A percentile compares a stretch with the other conserved stretches of the same genome.
phyloP scores from a whole-genome alignment of 2,888 invertebrate genomes.

The Sussaba pulchella region DNA sequence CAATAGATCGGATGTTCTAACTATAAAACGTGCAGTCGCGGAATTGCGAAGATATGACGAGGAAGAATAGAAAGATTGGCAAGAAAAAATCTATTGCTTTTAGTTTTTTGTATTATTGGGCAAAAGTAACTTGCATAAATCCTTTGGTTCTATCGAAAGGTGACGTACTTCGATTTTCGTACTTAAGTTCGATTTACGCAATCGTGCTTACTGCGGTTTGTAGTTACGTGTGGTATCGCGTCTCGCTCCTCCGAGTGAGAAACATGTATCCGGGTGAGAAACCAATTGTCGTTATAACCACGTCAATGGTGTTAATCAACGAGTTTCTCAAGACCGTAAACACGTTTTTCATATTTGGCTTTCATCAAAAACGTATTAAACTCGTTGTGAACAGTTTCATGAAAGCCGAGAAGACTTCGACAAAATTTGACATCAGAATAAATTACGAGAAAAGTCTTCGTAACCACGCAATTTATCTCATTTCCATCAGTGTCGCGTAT shows the following conservation, averaged over 20 bases:
- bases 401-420: background rate
- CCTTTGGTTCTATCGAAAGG: background rate
- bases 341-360: background rate
- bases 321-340: background rate
- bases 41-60: background rate
- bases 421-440: background rate
- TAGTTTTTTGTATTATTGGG: slow-evolving; percentile 21
- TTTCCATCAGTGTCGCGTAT: background rate
- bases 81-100: slow-evolving; percentile 8
- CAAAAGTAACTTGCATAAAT: slow-evolving; percentile 28
- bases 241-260: background rate
- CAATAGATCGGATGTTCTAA: background rate
- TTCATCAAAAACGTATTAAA: slow-evolving; percentile 28
- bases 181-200: slow-evolving; percentile 1
- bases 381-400: slow-evolving; percentile 1
- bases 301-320: background rate
- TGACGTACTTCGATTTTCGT: slow-evolving; percentile 2
- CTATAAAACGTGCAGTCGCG: background rate
- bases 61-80: background rate
- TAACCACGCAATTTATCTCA: background rate
- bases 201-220: background rate
- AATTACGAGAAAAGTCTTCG: slow-evolving; percentile 19
- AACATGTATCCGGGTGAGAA: background rate
- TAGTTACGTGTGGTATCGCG: background rate
- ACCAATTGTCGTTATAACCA: background rate